Evolutionary conservation across 2,113 vertebrate species (phyloP).

Genomic region (Sminthopsis crassicaudata): DNA sequence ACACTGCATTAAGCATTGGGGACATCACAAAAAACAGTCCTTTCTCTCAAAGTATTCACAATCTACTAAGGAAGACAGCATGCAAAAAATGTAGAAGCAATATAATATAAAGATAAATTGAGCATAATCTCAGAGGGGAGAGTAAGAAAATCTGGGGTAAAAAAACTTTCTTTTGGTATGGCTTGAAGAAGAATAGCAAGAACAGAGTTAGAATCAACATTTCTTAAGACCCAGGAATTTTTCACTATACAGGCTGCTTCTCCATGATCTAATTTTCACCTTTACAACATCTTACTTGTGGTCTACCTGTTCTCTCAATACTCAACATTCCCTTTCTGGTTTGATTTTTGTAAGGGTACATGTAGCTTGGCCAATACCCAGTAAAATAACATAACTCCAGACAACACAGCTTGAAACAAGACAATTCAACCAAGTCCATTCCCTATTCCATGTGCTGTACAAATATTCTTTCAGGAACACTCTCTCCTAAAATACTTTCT

Average conservation of each 20-base stretch:
- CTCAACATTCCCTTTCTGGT: neutral
- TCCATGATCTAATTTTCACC: neutral
- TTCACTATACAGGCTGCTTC: neutral
- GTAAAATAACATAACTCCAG: neutral
- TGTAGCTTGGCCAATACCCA: constrained; percentile 7
- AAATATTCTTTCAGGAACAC: constrained; percentile 5
- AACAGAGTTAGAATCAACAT: neutral
- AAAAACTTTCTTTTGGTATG: neutral
- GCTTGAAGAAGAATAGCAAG: neutral
- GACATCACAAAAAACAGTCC: too few species aligned
- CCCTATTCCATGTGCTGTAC: neutral
- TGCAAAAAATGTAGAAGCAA: too few species aligned
- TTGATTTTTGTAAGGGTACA: neutral
- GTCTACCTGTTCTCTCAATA: neutral
- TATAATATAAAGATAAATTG: neutral
- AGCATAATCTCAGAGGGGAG: neutral
- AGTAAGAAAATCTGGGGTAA: neutral
- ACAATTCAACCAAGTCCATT: neutral
- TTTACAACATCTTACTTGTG: neutral
- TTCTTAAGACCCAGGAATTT: neutral
- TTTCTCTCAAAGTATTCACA: too few species aligned
- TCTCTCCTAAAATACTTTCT: constrained; percentile 13
- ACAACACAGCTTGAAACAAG: neutral
- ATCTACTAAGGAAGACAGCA: too few species aligned
- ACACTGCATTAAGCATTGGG: too few species aligned